These are phyloP conservation scores for Diacarnus erythraeanus DNA, from an alignment of 37 sponge, comb jelly and placozoan species.

Conservation along the genomic window DNA sequence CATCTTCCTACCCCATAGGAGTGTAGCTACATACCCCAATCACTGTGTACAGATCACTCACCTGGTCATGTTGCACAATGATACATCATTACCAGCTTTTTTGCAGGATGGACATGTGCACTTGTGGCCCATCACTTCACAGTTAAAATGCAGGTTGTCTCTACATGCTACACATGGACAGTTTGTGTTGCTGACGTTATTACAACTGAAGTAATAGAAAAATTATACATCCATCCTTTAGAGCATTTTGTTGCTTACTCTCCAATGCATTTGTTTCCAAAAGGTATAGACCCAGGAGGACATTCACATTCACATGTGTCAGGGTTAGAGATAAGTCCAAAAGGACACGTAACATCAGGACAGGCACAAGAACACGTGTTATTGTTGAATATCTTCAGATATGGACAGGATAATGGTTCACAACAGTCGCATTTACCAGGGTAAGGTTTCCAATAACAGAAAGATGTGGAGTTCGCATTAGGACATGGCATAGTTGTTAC, in stretches of 20 bases:
- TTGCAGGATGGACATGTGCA: constrained; percentile 14
- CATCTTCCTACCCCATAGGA: not conserved
- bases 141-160: not conserved
- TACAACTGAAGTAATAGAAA: not conserved
- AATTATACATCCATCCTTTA: not conserved
- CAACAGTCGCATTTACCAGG: constrained; percentile 30
- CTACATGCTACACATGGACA: not conserved
- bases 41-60: not conserved
- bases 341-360: not conserved
- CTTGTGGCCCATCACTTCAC: not conserved
- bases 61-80: not conserved
- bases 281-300: not conserved
- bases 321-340: not conserved
- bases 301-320: not conserved
- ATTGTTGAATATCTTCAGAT: constrained; percentile 9
- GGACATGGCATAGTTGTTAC: constrained; percentile 1
- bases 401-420: constrained; percentile 19
- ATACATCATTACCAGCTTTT: not conserved
- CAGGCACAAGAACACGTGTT: constrained; percentile 37
- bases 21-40: not conserved
- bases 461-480: not conserved
- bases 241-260: not conserved
- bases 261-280: not conserved
- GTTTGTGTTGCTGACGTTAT: not conserved
- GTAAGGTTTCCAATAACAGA: not conserved